phyloP scores from a whole-genome alignment of 1,140 invertebrate genomes.

The Onthophagus taurus region DNA sequence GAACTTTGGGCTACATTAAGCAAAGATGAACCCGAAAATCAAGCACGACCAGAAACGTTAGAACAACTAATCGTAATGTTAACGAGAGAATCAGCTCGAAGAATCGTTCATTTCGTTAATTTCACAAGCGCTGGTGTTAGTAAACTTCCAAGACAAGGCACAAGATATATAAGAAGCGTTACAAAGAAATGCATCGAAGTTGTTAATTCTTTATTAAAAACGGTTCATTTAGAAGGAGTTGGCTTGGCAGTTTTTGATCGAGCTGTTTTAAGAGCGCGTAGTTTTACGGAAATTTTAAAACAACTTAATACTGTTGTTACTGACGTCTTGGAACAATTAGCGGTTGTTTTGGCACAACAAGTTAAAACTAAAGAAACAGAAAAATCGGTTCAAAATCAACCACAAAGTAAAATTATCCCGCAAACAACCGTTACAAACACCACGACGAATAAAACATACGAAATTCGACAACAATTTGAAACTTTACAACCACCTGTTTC shows the following conservation, averaged over 20 bases:
- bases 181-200: slow-evolving; percentile 21
- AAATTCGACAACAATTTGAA: slow-evolving; percentile 1
- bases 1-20: slow-evolving; percentile 61
- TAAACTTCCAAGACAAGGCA: slow-evolving; percentile 43
- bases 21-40: slow-evolving; percentile 70
- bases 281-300: too few species aligned
- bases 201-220: slow-evolving; percentile 27
- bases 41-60: slow-evolving; percentile 61
- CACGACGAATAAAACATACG: slow-evolving; percentile 2
- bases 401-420: not conserved
- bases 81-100: slow-evolving; percentile 60
- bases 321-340: slow-evolving; percentile 5
- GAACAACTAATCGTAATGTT: slow-evolving; percentile 66
- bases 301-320: too few species aligned
- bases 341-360: slow-evolving; percentile 1
- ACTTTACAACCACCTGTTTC: slow-evolving; percentile 3
- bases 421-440: slow-evolving; percentile 5
- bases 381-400: not conserved
- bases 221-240: slow-evolving; percentile 19
- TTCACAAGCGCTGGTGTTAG: slow-evolving; percentile 46
- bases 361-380: not conserved
- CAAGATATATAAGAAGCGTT: slow-evolving; percentile 15
- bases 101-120: slow-evolving; percentile 66
- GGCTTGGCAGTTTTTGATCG: too few species aligned
- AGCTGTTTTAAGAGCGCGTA: too few species aligned